These are phyloP conservation scores for Agrochola lychnidis DNA, from an alignment of 2,888 invertebrate genomes.

Conservation along the genomic window DNA sequence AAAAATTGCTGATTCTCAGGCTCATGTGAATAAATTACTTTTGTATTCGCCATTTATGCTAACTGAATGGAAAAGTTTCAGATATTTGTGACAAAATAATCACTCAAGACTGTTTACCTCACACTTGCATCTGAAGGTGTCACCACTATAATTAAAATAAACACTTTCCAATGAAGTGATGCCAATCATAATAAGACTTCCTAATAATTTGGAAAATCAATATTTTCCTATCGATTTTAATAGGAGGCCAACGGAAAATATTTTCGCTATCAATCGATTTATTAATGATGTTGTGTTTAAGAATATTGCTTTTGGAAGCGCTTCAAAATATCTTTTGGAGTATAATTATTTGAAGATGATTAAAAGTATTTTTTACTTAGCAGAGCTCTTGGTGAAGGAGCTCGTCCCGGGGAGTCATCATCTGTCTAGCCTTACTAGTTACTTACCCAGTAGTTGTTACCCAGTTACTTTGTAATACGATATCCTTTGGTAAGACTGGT, in stretches of 20 bases:
- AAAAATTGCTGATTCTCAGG: no score
- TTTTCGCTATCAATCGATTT: slow-evolving; percentile 6
- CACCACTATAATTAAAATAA: slow-evolving; percentile 9
- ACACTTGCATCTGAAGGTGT: slow-evolving; percentile 10
- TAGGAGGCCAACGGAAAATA: slow-evolving; percentile 25
- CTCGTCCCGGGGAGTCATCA: no score
- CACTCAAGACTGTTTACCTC: background rate
- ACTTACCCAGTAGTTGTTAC: no score
- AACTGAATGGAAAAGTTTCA: background rate
- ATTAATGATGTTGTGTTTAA: slow-evolving; percentile 16
- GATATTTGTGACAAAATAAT: slow-evolving; percentile 9
- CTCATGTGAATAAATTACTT: no score
- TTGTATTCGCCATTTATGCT: no score
- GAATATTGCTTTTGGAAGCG: slow-evolving; percentile 1
- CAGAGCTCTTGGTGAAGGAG: background rate
- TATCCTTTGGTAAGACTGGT: no score
- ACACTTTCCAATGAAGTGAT: background rate
- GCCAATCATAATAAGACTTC: slow-evolving; percentile 36
- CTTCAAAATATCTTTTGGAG: background rate
- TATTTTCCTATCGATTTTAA: slow-evolving; percentile 17
- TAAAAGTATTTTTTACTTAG: background rate
- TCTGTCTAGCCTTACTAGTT: no score
- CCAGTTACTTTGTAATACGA: no score
- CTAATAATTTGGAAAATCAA: slow-evolving; percentile 20
- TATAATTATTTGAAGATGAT: background rate